Evolutionary conservation across 2,113 vertebrate genomes (phyloP).

Genomic region (Capricornis sumatraensis): DNA sequence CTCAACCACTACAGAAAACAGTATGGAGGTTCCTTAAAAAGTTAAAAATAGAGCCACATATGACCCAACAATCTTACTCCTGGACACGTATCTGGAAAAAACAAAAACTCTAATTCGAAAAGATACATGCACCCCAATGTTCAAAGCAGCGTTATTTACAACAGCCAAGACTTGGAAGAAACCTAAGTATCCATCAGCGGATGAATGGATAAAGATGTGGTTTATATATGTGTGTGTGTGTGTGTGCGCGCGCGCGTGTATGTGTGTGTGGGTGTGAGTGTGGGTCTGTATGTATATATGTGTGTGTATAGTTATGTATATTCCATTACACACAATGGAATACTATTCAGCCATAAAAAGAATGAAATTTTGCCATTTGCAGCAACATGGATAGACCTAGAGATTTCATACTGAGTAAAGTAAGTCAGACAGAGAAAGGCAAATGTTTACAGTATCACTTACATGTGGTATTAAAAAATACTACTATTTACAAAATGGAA

Average conservation of each 20-base stretch:
- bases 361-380: not conserved
- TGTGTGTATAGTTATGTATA: not conserved
- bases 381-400: not conserved
- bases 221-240: rapidly evolving
- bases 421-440: not conserved
- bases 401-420: not conserved
- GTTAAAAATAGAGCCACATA: not conserved
- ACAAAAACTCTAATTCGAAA: not conserved
- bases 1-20: not conserved
- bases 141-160: not conserved
- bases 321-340: not conserved
- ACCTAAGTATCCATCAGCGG: not conserved
- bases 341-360: not conserved
- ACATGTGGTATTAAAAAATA: not conserved
- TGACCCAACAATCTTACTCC: not conserved
- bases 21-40: not conserved
- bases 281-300: not conserved
- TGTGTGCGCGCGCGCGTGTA: rapidly evolving
- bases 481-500: not conserved
- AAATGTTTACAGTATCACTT: not conserved
- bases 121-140: not conserved
- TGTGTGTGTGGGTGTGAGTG: too few relatives aligned
- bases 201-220: not conserved
- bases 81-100: not conserved
- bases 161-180: not conserved